Base-by-base conservation (phyloP, 2,888 invertebrate genomes). In the Hirtodrosophila alboralis region DNA sequence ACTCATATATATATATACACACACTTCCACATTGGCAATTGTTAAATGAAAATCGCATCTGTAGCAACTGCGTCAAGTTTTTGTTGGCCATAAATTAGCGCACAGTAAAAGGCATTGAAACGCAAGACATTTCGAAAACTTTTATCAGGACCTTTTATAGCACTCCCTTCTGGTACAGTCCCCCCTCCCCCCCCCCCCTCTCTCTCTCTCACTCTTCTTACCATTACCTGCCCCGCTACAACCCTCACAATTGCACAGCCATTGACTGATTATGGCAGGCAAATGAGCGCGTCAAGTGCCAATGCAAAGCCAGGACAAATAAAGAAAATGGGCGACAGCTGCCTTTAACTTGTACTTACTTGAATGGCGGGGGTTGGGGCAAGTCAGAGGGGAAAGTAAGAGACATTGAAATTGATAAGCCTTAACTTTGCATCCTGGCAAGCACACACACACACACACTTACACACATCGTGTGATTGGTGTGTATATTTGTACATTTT, bases 401-500 rank as follows among this genome's bases (percentile, higher is more conserved):
- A 45, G 49, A 40, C 73, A 71, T 67, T 65, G 61, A 77, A 73
- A 79, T 73, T 77, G 78, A 80, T 78, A 80, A 77, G 80, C 73
- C 62, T 34, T 43, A 67, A 63, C 69, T 73, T 68, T 60, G 26
- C 31, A 14, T 23, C 23, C 52, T 41, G 26, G 34, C 30, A 34
- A 13, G 36, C 21, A 37, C 14, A 13, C 26, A 45, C 4, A 31
- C 34, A 23, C 27, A 26, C 12, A 40, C 26, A 18, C 68, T 57
- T 34, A 36, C 49, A 33, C 38, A 57, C 33, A 34, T 27, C 34
- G 45, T 43, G 49, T 37, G 34, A 45, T 44, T 30, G 53, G 53
- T 52, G 63, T 30, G 37, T 66, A 53, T 72, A 31, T 64, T 45
- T 77, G 70, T 62, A 63, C 41, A 64, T 75, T 80, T 78, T 80